Percentiles rank a stretch among this genome's conserved stretches.
phyloP scores from a whole-genome alignment of 2,888 invertebrate species.

The Lissonota sp. region DNA sequence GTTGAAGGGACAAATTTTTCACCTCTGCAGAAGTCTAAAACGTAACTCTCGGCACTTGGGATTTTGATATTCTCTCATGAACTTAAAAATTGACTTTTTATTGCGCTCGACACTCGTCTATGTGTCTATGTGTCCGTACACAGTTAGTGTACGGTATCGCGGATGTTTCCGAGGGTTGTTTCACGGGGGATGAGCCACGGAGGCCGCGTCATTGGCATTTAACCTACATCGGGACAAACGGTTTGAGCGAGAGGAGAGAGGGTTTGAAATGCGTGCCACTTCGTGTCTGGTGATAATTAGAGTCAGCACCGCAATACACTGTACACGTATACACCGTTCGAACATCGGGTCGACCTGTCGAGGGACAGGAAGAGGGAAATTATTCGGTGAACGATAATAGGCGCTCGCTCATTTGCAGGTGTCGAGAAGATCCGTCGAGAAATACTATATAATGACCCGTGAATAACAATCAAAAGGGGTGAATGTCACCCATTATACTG shows the following conservation, averaged over 20 bases:
- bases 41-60: no score
- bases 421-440: constrained; percentile 26
- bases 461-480: no score
- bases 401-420: constrained; percentile 54
- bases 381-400: constrained; percentile 41
- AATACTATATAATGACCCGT: neutral
- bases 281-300: constrained; percentile 71
- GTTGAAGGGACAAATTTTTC: no score
- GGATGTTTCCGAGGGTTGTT: neutral
- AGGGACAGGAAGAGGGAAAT: neutral
- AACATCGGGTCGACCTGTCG: neutral
- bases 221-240: constrained; percentile 67
- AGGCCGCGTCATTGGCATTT: constrained; percentile 65
- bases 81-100: no score
- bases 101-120: no score
- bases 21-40: no score
- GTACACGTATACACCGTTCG: neutral
- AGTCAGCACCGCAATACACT: constrained; percentile 37
- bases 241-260: constrained; percentile 12
- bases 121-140: no score
- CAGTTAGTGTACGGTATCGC: neutral
- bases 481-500: no score
- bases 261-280: constrained; percentile 62
- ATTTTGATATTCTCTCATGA: no score
- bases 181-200: constrained; percentile 49